phyloP scores from a whole-genome alignment of 37 sponge, comb jelly and placozoan species.

The Halichondria panicea region DNA sequence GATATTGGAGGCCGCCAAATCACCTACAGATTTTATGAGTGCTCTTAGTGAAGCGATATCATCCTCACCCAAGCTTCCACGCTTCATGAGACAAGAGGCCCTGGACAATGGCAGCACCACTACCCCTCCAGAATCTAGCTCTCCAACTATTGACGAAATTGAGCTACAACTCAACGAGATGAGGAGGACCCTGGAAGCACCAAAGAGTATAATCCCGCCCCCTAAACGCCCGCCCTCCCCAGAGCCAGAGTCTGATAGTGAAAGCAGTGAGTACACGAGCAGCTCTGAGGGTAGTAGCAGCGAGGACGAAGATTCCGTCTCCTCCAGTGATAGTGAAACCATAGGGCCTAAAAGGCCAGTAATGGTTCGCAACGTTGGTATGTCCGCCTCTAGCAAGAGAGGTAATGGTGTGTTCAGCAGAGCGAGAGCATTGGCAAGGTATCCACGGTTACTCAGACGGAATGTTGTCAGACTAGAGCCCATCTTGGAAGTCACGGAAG shows the following conservation, averaged over 20 bases:
- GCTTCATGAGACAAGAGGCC: constrained; percentile 15
- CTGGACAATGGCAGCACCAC: neutral
- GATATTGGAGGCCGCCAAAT: neutral
- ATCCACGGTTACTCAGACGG: constrained; percentile 34
- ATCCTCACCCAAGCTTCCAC: constrained; percentile 20
- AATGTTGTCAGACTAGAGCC: constrained; percentile 34
- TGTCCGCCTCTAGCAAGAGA: neutral
- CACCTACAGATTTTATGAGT: constrained; percentile 14
- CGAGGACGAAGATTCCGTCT: constrained; percentile 14
- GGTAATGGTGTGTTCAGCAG: constrained; percentile 4
- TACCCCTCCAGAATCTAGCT: constrained; percentile 1
- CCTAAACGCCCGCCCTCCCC: neutral
- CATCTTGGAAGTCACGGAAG: constrained; percentile 40
- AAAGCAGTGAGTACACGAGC: constrained; percentile 38
- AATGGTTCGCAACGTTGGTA: constrained; percentile 46
- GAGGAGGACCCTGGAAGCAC: neutral
- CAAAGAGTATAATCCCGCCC: neutral
- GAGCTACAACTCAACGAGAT: constrained; percentile 27
- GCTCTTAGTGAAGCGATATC: constrained; percentile 6
- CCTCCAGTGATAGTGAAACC: constrained; percentile 35
- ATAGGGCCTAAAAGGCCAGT: constrained; percentile 22
- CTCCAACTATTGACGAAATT: constrained; percentile 39
- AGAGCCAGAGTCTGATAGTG: constrained; percentile 29
- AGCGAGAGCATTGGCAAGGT: constrained; percentile 18
- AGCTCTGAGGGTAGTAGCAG: constrained; percentile 17